Base-by-base conservation (phyloP, 2,888 invertebrate genomes). In the Augiades crinisus region DNA sequence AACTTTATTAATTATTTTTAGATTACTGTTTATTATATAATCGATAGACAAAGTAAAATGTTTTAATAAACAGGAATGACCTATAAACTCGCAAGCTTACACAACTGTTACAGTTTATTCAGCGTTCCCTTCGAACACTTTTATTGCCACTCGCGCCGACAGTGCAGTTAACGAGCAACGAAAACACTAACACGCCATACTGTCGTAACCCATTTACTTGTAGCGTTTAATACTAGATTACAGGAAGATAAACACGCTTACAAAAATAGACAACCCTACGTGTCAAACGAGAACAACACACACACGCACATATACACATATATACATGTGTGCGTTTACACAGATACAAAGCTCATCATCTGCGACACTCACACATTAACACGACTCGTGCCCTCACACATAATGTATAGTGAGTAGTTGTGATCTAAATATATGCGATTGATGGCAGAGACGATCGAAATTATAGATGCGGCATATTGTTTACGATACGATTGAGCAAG, bases 181-280 rank as follows among this genome's bases (percentile, higher is more conserved):
- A 50, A 43, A 37, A 31, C 17, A 31, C 17, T 7, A 44, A 44
- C 44, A 19, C 27, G 21, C 6, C n/a, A 13, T 36, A 5, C 50
- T 17, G 36, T 37, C 41, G 47, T 51, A 55, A 55, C 53, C 45
- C 30, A 47, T 51, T 55, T 55, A 21, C 31, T 16, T 6, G 47
- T 27, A 24, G 30, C 50, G 30, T 36, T 51, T 51, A 51, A 44
- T 31, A 36, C 22, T 45, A 44, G 38, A 57, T 54, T 43, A 70
- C 67, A 71, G 80, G 76, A 81, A 83, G 73, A 73, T 75, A 74
- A 78, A 76, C 75, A 52, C 56, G 37, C 38, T 59, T 59, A 63
- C 74, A 61, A 57, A 68, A 73, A 72, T 76, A 78, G 70, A 53
- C 78, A 79, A 69, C 81, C 81, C 82, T 81, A 71, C 61, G 62